Percentiles rank a stretch among this genome's conserved stretches.
Conservation (phyloP, 2,797 vertebrate genomes). For the Crocidura indochinensis region DNA sequence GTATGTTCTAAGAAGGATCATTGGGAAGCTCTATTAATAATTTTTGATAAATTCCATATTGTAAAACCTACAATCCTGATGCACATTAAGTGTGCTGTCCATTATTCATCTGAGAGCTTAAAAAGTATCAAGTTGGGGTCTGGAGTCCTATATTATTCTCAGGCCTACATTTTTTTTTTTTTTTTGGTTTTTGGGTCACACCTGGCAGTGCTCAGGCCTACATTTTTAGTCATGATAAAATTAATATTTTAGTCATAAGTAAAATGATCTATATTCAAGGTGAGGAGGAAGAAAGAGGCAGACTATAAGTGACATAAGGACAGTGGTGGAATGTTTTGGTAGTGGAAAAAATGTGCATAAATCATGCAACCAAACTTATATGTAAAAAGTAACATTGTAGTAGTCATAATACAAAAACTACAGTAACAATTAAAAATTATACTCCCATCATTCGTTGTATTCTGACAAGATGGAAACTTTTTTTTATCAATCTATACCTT, state of each 20-base stretch:
- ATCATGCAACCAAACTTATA: too few species aligned
- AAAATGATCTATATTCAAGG: not conserved
- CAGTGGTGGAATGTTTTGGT: too few species aligned
- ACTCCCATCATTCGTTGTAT: not conserved
- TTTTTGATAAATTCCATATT: not conserved
- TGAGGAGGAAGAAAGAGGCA: too few species aligned
- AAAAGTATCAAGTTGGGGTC: not conserved
- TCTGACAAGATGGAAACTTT: not conserved
- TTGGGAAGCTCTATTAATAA: too few species aligned
- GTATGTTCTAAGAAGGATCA: too few species aligned
- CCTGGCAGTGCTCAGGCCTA: not conserved
- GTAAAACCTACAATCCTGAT: not conserved
- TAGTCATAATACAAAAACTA: too few species aligned
- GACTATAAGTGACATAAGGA: too few species aligned
- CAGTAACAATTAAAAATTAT: not conserved
- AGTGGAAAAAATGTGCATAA: too few species aligned
- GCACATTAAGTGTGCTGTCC: not conserved
- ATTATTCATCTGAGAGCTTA: not conserved
- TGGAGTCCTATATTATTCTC: not conserved
- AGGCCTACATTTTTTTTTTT: not conserved
- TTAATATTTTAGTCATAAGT: too few species aligned
- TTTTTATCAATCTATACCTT: slow-evolving; percentile 10
- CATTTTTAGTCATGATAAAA: not conserved
- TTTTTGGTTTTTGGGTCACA: too few species aligned
- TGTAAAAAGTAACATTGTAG: too few species aligned